These are phyloP conservation scores for Leptobrachium leishanense DNA, from an alignment of 2,113 vertebrate species.

Conservation along the genomic window DNA sequence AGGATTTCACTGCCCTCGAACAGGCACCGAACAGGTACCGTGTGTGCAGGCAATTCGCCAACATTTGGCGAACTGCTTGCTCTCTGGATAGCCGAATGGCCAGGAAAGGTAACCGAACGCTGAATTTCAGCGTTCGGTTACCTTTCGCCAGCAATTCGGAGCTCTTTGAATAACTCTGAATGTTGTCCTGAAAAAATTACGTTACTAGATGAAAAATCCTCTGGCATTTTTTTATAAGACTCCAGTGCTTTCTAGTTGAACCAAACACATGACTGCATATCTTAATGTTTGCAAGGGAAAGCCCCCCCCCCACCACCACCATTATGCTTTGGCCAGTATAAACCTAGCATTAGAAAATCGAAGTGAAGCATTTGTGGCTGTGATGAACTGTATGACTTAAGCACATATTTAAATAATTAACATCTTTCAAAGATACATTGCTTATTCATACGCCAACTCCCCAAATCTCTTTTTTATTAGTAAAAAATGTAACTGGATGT, in stretches of 20 bases:
- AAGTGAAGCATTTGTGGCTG: too few species aligned
- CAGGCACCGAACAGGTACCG: too few species aligned
- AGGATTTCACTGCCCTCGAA: too few species aligned
- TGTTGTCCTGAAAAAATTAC: too few species aligned
- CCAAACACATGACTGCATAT: conserved; percentile 12
- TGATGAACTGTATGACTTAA: background rate
- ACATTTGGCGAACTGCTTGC: too few species aligned
- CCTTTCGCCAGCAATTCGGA: too few species aligned
- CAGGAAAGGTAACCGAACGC: too few species aligned
- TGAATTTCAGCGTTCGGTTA: too few species aligned
- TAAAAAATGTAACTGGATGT: background rate
- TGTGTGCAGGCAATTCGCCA: too few species aligned
- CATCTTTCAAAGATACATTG: background rate
- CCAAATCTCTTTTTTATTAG: background rate
- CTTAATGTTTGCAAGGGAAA: background rate
- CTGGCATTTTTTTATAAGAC: background rate
- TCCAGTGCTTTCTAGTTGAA: background rate
- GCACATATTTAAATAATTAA: background rate
- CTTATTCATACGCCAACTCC: background rate
- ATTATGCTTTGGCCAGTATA: background rate
- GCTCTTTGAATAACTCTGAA: too few species aligned
- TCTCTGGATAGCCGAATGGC: too few species aligned
- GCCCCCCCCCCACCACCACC: background rate
- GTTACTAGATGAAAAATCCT: background rate
- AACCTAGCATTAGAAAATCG: background rate